Evolutionary conservation across 2,113 vertebrate species (phyloP).

Genomic region (human): DNA sequence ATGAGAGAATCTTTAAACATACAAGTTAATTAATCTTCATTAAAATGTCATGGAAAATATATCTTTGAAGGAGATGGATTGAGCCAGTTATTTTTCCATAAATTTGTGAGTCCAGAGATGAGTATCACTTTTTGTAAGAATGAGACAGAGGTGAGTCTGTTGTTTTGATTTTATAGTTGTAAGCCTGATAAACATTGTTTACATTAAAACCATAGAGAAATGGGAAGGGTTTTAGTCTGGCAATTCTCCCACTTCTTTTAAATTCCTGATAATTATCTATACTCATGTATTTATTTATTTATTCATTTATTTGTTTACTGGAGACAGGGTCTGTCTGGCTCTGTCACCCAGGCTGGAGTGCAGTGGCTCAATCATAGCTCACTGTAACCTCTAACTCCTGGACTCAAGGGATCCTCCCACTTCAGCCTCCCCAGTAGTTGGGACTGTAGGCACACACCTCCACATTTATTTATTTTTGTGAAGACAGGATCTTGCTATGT

Average conservation of each 20-base stretch:
- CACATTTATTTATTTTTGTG: too few species aligned
- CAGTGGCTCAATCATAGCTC: too few species aligned
- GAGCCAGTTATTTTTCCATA: not conserved
- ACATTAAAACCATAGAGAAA: not conserved
- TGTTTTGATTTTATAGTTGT: not conserved
- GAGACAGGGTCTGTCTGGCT: too few species aligned
- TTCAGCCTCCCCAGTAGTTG: too few species aligned
- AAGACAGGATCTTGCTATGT: too few species aligned
- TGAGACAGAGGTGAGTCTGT: not conserved
- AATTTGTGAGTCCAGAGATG: not conserved
- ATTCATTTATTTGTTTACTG: too few species aligned
- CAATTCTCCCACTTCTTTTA: not conserved
- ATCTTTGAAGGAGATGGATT: not conserved
- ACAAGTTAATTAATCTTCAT: not conserved
- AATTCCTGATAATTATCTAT: not conserved
- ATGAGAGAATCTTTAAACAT: not conserved
- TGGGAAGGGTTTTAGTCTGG: not conserved
- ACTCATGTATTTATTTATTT: not conserved
- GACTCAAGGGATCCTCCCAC: too few species aligned
- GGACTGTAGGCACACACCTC: too few species aligned
- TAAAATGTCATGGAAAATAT: not conserved
- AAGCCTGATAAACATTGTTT: not conserved
- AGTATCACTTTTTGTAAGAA: not conserved
- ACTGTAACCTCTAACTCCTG: too few species aligned
- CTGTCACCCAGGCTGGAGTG: too few species aligned